phyloP scores from a whole-genome alignment of 1,140 invertebrate genomes.

The Dermatophagoides farinae region DNA sequence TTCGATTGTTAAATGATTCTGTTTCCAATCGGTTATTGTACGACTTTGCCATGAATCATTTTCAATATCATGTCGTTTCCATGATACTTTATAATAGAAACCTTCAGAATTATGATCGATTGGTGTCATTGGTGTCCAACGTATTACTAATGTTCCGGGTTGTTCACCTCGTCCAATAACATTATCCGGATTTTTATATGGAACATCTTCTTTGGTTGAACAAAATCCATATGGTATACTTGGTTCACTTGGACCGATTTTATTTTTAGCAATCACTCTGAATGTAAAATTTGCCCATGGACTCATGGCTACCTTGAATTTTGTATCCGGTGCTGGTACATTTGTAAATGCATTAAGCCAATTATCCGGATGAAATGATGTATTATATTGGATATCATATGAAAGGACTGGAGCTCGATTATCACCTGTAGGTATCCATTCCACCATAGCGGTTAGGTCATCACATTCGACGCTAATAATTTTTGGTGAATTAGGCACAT shows the following conservation, averaged over 20 bases:
- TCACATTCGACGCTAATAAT: conserved; percentile 43
- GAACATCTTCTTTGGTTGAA: conserved; percentile 64
- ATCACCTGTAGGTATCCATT: conserved; percentile 71
- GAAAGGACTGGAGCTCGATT: conserved; percentile 80
- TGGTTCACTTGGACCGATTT: conserved; percentile 68
- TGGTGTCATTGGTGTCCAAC: conserved; percentile 85
- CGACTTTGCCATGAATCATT: conserved; percentile 44
- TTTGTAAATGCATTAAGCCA: conserved; percentile 58
- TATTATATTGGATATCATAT: conserved; percentile 83
- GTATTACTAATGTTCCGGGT: conserved; percentile 74
- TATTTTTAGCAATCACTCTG: conserved; percentile 74
- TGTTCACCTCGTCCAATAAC: conserved; percentile 69
- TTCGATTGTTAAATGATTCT: conserved; percentile 40
- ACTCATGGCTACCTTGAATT: conserved; percentile 49
- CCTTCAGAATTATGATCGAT: conserved; percentile 86
- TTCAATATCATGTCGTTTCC: conserved; percentile 50
- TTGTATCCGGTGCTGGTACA: conserved; percentile 55
- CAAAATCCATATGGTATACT: conserved; percentile 56
- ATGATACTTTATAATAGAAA: conserved; percentile 76
- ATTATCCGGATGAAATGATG: conserved; percentile 70
- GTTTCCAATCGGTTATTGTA: conserved; percentile 54
- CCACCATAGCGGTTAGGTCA: conserved; percentile 44
- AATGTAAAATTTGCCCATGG: conserved; percentile 95
- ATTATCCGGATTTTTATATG: conserved; percentile 82
- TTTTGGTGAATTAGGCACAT: conserved; percentile 71